Evolutionary conservation across 1,140 invertebrate species (phyloP).

Genomic region (Diachasma alloeum): DNA sequence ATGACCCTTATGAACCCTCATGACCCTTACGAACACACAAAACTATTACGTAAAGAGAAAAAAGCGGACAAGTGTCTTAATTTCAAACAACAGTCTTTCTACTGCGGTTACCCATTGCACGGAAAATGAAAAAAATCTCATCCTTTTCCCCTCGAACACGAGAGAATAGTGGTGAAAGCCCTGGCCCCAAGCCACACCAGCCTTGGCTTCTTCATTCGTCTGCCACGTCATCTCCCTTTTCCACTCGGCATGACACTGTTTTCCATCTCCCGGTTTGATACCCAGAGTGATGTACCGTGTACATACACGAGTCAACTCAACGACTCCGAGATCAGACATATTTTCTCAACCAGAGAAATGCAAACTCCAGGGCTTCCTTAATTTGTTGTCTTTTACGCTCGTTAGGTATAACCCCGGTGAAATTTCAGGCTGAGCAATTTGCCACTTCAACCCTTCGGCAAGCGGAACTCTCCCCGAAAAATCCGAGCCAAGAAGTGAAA

Average conservation of each 20-base stretch:
- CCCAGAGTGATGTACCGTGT: background rate
- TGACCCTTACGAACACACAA: too few species aligned
- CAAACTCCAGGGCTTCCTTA: background rate
- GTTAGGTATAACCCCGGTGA: background rate
- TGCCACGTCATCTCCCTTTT: background rate
- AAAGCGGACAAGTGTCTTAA: too few species aligned
- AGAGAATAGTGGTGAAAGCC: background rate
- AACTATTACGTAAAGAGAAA: too few species aligned
- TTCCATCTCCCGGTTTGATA: background rate
- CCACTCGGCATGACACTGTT: background rate
- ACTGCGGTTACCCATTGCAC: too few species aligned
- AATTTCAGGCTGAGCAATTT: background rate
- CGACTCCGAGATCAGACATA: background rate
- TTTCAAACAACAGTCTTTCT: too few species aligned
- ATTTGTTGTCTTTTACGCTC: conserved; percentile 8
- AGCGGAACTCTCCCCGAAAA: background rate
- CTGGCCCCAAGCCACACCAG: background rate
- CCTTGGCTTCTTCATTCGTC: background rate
- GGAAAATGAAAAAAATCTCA: too few species aligned
- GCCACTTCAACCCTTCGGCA: background rate
- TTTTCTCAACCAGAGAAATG: background rate
- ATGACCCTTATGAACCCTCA: too few species aligned
- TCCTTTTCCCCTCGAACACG: too few species aligned
- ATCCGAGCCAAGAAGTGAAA: background rate
- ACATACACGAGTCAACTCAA: background rate